phyloP scores from a whole-genome alignment of 2,888 invertebrate species.

The Temnothorax unifasciatus region DNA sequence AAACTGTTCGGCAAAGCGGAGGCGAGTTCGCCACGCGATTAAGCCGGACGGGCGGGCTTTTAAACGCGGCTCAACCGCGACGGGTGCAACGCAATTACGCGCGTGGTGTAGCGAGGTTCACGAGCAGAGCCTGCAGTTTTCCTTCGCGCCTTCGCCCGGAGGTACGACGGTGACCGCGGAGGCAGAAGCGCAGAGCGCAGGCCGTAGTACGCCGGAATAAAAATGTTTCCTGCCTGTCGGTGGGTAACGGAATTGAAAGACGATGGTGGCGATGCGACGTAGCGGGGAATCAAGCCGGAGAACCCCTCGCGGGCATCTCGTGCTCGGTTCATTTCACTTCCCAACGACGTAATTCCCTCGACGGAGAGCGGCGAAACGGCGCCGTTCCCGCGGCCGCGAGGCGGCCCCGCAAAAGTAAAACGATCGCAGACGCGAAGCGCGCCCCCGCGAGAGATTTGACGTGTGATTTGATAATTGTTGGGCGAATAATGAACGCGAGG shows the following conservation, averaged over 20 bases:
- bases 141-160: constrained; percentile 53
- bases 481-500: constrained; percentile 21
- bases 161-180: constrained; percentile 38
- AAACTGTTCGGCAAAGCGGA: constrained; percentile 9
- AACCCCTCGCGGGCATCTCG: constrained; percentile 56
- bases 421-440: not conserved
- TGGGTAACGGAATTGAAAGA: constrained; percentile 74
- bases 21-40: constrained; percentile 26
- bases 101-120: constrained; percentile 46
- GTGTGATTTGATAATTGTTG: not conserved
- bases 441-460: constrained; percentile 13
- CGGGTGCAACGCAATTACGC: constrained; percentile 50
- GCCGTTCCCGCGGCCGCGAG: constrained; percentile 6
- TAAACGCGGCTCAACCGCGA: constrained; percentile 32
- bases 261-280: constrained; percentile 60
- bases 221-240: constrained; percentile 66
- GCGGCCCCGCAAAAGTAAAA: constrained; percentile 19
- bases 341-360: constrained; percentile 61
- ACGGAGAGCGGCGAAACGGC: constrained; percentile 37
- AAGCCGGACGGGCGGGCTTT: constrained; percentile 3
- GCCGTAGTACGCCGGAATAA: constrained; percentile 41
- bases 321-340: constrained; percentile 63
- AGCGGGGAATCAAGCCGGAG: constrained; percentile 51
- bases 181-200: constrained; percentile 29
- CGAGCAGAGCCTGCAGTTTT: constrained; percentile 49